Base-by-base conservation (phyloP, 1,140 invertebrate genomes). In the Lordiphosa stackelbergi region DNA sequence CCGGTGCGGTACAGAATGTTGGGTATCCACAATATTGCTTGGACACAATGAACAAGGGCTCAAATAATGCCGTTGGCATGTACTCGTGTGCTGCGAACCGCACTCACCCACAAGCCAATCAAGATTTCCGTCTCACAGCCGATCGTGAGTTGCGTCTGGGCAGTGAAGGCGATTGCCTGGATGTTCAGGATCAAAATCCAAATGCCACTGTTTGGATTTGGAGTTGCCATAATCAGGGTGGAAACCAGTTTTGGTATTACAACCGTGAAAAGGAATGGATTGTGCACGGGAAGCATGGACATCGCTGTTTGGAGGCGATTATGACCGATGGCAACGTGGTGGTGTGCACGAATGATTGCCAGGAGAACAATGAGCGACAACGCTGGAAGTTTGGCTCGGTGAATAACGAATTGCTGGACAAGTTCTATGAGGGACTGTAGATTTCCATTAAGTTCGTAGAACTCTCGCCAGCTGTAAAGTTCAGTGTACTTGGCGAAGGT, bases 231-330 rank as follows among this genome's bases (percentile, higher is more conserved):
- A 91, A 91, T 0, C 89, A 91, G 77, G 91, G 93, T 53, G 95
- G 94, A 1, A 96, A 96, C 85, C 95, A 96, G 78, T 88, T 93
- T 35, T 96, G 94, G 92, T 90, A 91, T 69, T 96, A 94, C 65
- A 91, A 94, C 74, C 65, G 91, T 38, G 91, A 91, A 16, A 91
- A 90, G 9, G 88, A 93, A 48, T 92, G 93, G 90, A 69, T 95
- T 12, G 90, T 91, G 40, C 94, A 95, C 66, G 90, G 88, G 0
- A 10, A n/a, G 0, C 91, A 53, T 94, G 94, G 77, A 77, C 95
- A 51, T 92, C 95, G 85, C 90, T 91, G 75, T 92, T 94, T 88
- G 89, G 90, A 12, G 90, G 90, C 11, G 0, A 46, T 85, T 2
- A 11, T 70, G 6, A 63, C 89, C 73, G 16, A 91, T 90, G 60